Base-by-base conservation (phyloP, 2,888 invertebrate species). In the Sesamia inferens region DNA sequence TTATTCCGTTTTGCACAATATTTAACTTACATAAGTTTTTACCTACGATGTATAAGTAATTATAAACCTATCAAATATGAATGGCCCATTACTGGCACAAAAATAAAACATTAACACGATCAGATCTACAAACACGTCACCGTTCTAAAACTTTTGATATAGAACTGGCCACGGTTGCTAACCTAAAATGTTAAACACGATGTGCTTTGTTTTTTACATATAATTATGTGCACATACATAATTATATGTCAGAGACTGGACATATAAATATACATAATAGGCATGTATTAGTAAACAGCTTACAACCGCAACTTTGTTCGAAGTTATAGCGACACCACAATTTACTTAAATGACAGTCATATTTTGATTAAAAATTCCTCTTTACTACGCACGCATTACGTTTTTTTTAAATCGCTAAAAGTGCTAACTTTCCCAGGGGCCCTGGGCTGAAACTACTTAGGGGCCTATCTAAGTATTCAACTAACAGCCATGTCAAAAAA, bases 81-180 rank as follows among this genome's bases (percentile, higher is more conserved):
- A 24, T 11, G 10, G 0, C 13, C 44, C 13, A 11, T 2, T 3
- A 22, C 6, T 55, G 42, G 19, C 71, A 42, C 47, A 24, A 47
- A 70, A 39, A 5, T 39, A 24, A 24, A 44, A 68, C 14, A 22
- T 6, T 10, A 6, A 19, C 16, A 58, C 16, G 16, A n/a, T 11
- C n/a, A n/a, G 8, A 11, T 61, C 48, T n/a, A 67, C 39, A 39
- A 68, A 68, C 81, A 80, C 81, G 78, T 73, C 81, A 70, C 63
- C 70, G 10, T 67, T 31, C 39, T 10, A 55, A 81, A 70, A 44
- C 47, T 31, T 51, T 22, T 59, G 22, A 31, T 69, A 51, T 22
- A 48, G 19, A 31, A 80, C 81, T 80, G 72, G 61, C 51, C 13
- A 24, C 63, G 39, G 24, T 22, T 16, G 42, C 59, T 44, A 22